Evolutionary conservation across 2,113 vertebrate genomes (phyloP), one percentile per base, ranked within the genome.

Genomic region (Merops nubicus): DNA sequence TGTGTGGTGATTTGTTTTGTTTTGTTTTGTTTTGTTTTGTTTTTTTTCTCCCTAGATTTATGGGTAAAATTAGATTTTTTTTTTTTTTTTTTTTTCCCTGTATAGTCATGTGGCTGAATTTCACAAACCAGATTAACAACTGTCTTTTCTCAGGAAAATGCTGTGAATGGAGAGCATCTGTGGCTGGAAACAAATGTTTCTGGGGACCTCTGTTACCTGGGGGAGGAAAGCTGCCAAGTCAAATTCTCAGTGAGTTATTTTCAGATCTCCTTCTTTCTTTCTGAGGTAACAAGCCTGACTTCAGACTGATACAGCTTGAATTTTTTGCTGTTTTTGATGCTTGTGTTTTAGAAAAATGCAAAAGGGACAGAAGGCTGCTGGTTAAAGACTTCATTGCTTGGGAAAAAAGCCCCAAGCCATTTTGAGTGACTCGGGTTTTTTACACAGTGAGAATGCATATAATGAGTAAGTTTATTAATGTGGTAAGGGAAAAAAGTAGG

Each of bases 161-260:
- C 99, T 3, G 97, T 99, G 95, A 99, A 99, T 1, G 99, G 99
- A 29, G 99, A 99, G 83, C 99, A 99, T 97, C 98, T 99, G 81
- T 99, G 99, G 99, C 98, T 99, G 98, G 99, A 99, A 97, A 99
- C 99, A n/a, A 99, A 99, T 57, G 99, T 99, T 92, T 99, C 99
- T 5, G 99, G 99, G 63, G 99, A 99, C 82, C 98, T 99, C 43
- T 99, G 99, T 93, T 99, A 99, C 95, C 98, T 99, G 38, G 99
- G 99, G 29, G 99, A 99, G 93, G 99, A 99, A 96, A 98, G 98
- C 90, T 99, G 99, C 96, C 97, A 99, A 89, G 98, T 99, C 36
- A 99, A 99, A 97, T 99, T 99, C 81, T 98, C 99, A 94, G 99
- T 99, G 98, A 99, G 99, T 99, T 87, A 38, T 70, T 92, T 92